Conservation (phyloP, 2,113 vertebrate species). For the Lagopus leucura region DNA sequence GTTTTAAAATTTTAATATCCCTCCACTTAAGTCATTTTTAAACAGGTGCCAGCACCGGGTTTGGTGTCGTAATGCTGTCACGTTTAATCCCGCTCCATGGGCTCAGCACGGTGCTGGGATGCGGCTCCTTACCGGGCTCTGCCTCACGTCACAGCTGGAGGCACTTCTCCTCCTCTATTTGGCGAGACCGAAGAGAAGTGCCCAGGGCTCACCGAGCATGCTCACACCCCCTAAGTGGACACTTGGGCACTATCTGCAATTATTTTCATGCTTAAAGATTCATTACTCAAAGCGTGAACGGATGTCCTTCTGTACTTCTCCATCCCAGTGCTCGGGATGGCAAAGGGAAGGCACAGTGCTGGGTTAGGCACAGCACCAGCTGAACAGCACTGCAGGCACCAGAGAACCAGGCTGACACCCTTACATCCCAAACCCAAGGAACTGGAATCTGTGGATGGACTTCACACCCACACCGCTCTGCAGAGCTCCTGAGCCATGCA, state of each 20-base stretch:
- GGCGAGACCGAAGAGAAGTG: background rate
- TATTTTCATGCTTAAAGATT: background rate
- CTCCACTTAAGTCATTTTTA: conserved; percentile 16
- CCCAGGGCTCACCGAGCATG: background rate
- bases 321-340: background rate
- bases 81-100: background rate
- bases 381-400: background rate
- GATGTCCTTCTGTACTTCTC: background rate
- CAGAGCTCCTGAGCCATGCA: background rate
- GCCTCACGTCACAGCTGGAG: background rate
- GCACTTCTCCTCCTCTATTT: too few relatives aligned
- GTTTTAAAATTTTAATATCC: conserved; percentile 40
- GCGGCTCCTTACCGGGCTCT: background rate
- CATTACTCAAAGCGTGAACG: background rate
- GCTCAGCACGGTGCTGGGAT: background rate
- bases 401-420: background rate
- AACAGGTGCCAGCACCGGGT: conserved; percentile 19
- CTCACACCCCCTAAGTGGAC: background rate
- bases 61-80: background rate
- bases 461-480: background rate
- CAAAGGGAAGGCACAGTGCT: background rate
- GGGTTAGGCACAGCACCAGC: background rate
- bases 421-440: background rate
- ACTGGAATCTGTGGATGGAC: background rate
- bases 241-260: fast-evolving